These are phyloP conservation scores for Cephalophus harveyi DNA, from an alignment of 2,113 vertebrate genomes.

Conservation along the genomic window DNA sequence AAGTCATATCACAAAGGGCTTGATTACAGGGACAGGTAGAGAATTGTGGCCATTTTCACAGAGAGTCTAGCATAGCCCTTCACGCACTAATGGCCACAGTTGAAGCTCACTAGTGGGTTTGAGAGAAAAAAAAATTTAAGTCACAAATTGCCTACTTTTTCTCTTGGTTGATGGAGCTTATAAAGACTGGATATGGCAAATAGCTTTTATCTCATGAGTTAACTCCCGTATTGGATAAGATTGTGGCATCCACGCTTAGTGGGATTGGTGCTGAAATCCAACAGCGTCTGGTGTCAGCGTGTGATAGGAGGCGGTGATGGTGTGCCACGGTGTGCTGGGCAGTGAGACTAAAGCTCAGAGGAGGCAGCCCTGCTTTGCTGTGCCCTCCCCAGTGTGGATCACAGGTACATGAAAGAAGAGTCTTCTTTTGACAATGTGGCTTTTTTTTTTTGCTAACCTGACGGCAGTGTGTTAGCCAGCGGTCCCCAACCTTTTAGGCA, in stretches of 20 bases:
- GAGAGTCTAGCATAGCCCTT: neutral
- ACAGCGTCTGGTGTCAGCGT: rapidly evolving
- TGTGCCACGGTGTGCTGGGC: neutral
- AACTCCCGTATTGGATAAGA: neutral
- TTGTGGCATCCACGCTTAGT: neutral
- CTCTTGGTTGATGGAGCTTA: neutral
- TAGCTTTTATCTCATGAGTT: neutral
- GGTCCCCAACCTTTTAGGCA: neutral
- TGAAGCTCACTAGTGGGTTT: neutral
- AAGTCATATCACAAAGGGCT: neutral
- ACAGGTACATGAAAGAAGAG: neutral
- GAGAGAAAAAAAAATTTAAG: neutral
- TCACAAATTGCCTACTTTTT: conserved; percentile 18
- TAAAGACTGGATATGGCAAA: neutral
- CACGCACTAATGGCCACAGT: neutral
- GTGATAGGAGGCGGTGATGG: rapidly evolving
- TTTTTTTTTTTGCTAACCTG: neutral
- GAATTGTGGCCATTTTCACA: neutral
- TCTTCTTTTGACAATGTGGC: neutral
- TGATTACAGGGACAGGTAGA: neutral
- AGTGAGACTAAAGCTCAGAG: neutral
- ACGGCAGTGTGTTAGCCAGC: neutral
- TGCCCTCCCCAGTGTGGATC: neutral
- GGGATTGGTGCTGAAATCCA: neutral
- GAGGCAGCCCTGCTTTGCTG: neutral